Conservation (phyloP, 2,113 vertebrate species). For the Lota lota region DNA sequence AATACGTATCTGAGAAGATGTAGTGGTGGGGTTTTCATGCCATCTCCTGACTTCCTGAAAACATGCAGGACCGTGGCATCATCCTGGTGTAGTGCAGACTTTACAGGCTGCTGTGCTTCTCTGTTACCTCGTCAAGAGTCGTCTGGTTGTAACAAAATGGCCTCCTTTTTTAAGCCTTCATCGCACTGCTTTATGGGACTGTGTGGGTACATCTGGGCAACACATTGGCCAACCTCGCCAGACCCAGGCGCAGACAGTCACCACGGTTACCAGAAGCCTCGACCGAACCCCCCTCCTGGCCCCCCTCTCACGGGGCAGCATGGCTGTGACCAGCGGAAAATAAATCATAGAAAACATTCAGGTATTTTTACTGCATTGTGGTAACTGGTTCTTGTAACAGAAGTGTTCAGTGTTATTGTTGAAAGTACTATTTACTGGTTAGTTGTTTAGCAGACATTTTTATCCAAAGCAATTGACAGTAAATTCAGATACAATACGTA, state of each 20-base stretch:
- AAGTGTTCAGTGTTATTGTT: too few relatives aligned
- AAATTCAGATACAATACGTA: too few relatives aligned
- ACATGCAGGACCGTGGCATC: conserved; percentile 33
- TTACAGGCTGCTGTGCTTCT: conserved; percentile 65
- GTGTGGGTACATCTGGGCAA: conserved; percentile 69
- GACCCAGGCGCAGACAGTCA: conserved; percentile 7
- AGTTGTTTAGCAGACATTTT: too few relatives aligned
- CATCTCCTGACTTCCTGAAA: not conserved
- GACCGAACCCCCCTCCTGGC: not conserved
- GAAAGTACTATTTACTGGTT: too few relatives aligned
- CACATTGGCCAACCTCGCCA: conserved; percentile 48
- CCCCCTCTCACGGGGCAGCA: not conserved
- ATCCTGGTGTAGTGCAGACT: conserved; percentile 62
- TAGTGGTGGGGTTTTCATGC: not conserved
- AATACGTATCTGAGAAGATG: not conserved
- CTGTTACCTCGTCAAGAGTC: conserved; percentile 59
- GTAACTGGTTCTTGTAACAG: too few relatives aligned
- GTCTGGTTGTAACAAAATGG: conserved; percentile 23
- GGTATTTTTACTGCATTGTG: too few relatives aligned
- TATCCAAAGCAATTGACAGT: too few relatives aligned
- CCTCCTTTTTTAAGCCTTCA: conserved; percentile 68
- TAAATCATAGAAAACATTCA: too few relatives aligned
- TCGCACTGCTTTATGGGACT: conserved; percentile 61
- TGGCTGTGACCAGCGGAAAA: not conserved
- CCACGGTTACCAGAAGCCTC: not conserved